Evolutionary conservation across 2,113 vertebrate genomes (phyloP).

Genomic region (Callospermophilus lateralis): DNA sequence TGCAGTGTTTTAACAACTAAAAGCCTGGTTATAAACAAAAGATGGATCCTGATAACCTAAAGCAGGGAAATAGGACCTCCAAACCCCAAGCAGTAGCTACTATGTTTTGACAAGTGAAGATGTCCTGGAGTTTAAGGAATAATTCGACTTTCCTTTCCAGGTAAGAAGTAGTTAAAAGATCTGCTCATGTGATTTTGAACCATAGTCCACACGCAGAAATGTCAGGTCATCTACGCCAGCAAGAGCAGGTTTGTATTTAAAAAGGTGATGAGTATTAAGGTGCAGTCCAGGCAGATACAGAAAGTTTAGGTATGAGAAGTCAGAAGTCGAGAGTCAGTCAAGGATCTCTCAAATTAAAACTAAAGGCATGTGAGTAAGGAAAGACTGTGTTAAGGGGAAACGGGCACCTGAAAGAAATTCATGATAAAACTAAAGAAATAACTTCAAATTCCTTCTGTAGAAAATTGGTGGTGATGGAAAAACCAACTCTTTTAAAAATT

Average conservation of each 20-base stretch:
- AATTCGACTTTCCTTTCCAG: background rate
- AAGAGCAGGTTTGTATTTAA: background rate
- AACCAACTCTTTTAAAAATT: background rate
- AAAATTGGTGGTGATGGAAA: background rate
- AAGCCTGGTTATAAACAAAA: background rate
- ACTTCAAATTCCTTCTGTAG: constrained; percentile 20
- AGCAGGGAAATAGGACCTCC: background rate
- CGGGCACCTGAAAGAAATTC: background rate
- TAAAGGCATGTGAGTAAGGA: background rate
- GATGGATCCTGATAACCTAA: background rate
- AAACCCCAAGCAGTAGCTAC: too few species aligned
- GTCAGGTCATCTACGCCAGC: background rate
- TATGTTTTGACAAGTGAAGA: background rate
- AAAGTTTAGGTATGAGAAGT: background rate
- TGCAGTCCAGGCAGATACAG: background rate
- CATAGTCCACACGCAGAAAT: too few species aligned
- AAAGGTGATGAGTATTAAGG: background rate
- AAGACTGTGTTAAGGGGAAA: background rate
- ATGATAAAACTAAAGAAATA: background rate
- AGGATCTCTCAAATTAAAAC: background rate
- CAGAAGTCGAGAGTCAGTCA: background rate
- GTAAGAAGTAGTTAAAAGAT: background rate
- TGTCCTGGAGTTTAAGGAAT: background rate
- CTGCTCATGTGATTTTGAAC: background rate
- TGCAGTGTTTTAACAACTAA: background rate